Evolutionary conservation across 2,113 vertebrate genomes (phyloP).

Genomic region (Dasypus novemcinctus): DNA sequence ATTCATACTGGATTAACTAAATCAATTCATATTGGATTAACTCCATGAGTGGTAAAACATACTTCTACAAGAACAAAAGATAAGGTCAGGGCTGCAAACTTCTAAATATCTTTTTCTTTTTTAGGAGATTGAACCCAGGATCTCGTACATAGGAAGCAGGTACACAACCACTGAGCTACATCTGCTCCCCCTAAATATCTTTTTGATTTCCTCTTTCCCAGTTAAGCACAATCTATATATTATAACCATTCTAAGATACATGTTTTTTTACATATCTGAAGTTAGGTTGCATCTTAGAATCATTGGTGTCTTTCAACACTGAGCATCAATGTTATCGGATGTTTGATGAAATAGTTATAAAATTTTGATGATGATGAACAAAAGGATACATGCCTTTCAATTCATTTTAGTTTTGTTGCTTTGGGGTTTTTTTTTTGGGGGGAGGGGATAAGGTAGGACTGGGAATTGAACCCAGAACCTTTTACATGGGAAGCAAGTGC

Average conservation of each 20-base stretch:
- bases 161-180: too few species aligned
- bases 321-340: not conserved
- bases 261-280: not conserved
- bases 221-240: not conserved
- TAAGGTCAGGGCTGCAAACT: not conserved
- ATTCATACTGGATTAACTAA: accelerated
- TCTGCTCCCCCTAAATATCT: too few species aligned
- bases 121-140: too few species aligned
- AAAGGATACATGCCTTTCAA: not conserved
- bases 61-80: not conserved
- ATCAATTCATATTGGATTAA: not conserved
- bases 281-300: not conserved
- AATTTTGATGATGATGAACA: not conserved
- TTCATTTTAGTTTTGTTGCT: not conserved
- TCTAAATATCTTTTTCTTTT: not conserved
- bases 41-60: not conserved
- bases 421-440: too few species aligned
- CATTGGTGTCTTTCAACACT: not conserved
- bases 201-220: too few species aligned
- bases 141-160: too few species aligned
- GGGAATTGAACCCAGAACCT: too few species aligned
- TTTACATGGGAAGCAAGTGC: too few species aligned
- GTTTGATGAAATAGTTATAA: not conserved
- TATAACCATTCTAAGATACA: not conserved
- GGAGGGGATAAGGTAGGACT: too few species aligned